These are phyloP conservation scores for Pipistrellus nathusii DNA, from an alignment of 2,797 vertebrate genomes.

Conservation along the genomic window DNA sequence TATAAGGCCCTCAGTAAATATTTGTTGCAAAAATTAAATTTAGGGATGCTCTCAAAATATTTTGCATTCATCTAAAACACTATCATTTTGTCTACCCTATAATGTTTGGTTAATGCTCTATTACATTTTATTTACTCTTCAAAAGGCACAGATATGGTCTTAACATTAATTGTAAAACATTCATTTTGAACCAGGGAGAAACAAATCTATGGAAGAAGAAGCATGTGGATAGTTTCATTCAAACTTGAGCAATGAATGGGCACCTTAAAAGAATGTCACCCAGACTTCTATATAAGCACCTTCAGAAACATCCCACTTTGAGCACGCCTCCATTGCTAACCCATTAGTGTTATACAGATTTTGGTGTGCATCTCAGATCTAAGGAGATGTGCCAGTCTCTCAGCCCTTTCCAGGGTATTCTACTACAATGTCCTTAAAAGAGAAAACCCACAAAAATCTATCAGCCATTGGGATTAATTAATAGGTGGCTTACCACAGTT, in stretches of 20 bases:
- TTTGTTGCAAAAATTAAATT: neutral
- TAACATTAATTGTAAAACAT: neutral
- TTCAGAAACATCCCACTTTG: neutral
- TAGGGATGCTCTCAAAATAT: constrained; percentile 13
- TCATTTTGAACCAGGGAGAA: constrained; percentile 5
- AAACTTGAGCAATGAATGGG: neutral
- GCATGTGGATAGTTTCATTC: neutral
- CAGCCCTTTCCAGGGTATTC: neutral
- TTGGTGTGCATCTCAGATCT: neutral
- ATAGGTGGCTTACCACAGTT: neutral
- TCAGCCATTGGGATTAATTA: neutral
- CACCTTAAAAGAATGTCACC: neutral
- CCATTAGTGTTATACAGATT: neutral
- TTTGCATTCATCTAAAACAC: neutral
- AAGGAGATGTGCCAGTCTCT: neutral
- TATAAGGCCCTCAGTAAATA: neutral
- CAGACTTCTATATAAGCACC: neutral
- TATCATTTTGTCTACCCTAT: neutral
- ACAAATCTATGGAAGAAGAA: neutral
- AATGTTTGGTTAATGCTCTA: neutral
- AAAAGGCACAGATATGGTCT: neutral
- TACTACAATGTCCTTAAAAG: neutral
- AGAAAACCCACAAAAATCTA: neutral
- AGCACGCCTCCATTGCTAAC: neutral
- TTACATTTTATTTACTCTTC: constrained; percentile 20